Evolutionary conservation across 2,888 invertebrate species (phyloP).

Genomic region (Erebia palarica): DNA sequence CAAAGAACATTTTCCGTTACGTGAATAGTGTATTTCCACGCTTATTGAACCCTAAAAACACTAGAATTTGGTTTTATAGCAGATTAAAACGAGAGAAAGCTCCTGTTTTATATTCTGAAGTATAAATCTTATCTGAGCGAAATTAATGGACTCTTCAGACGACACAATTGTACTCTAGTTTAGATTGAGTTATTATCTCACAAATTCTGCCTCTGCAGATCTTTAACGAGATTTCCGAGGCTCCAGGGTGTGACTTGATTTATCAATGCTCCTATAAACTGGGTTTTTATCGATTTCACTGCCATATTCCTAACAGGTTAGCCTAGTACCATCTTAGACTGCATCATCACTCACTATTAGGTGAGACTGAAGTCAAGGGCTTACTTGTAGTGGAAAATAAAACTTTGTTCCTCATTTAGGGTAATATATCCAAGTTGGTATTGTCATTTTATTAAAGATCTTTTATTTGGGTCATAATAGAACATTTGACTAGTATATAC

Average conservation of each 20-base stretch:
- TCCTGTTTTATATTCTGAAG: not conserved
- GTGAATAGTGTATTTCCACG: too few relatives aligned
- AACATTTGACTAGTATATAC: too few relatives aligned
- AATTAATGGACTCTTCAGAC: constrained; percentile 23
- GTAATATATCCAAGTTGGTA: too few relatives aligned
- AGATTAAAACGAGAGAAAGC: not conserved
- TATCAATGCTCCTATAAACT: constrained; percentile 11
- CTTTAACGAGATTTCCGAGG: constrained; percentile 18
- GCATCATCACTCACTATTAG: too few relatives aligned
- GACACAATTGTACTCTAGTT: constrained; percentile 24
- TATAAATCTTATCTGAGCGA: constrained; percentile 22
- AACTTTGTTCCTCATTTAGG: too few relatives aligned
- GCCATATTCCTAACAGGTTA: too few relatives aligned
- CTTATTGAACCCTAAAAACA: not conserved
- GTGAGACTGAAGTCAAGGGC: too few relatives aligned
- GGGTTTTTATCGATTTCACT: constrained; percentile 2
- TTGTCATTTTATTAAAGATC: too few relatives aligned
- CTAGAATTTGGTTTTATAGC: not conserved
- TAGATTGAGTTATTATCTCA: constrained; percentile 27
- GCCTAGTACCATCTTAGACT: too few relatives aligned
- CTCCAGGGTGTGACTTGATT: constrained; percentile 14
- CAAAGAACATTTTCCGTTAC: too few relatives aligned
- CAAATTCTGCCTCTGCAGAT: constrained; percentile 24
- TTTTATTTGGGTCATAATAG: too few relatives aligned
- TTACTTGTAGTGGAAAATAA: too few relatives aligned